phyloP scores from a whole-genome alignment of 2,888 invertebrate genomes.

The Notocelia uddmanniana region DNA sequence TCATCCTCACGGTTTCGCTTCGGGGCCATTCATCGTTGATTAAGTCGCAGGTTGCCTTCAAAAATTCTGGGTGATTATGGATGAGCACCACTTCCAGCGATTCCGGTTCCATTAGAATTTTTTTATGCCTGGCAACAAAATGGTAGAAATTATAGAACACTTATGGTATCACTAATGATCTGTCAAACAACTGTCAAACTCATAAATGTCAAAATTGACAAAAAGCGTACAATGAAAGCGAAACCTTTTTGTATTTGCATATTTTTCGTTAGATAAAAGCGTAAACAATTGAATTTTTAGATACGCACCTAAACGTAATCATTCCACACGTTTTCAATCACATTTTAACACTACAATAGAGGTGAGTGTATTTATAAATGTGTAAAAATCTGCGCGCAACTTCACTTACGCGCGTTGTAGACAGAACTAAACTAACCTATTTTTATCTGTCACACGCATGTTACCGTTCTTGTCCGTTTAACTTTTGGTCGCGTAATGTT shows the following conservation, averaged over 20 bases:
- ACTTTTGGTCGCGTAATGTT: slow-evolving; percentile 51
- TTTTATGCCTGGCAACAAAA: slow-evolving; percentile 44
- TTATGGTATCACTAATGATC: slow-evolving; percentile 37
- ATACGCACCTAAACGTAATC: slow-evolving; percentile 50
- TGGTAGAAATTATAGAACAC: slow-evolving; percentile 46
- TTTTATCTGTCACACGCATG: slow-evolving; percentile 68
- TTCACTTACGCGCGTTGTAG: slow-evolving; percentile 48
- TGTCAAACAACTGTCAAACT: slow-evolving; percentile 31
- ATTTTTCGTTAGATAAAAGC: slow-evolving; percentile 40
- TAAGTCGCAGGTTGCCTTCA: slow-evolving; percentile 89
- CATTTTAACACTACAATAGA: slow-evolving; percentile 28
- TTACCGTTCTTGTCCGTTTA: slow-evolving; percentile 49
- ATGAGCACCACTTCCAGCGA: slow-evolving; percentile 87
- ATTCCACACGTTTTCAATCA: slow-evolving; percentile 45
- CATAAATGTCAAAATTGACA: slow-evolving; percentile 39
- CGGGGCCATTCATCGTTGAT: slow-evolving; percentile 96
- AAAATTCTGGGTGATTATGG: slow-evolving; percentile 90
- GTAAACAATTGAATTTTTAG: slow-evolving; percentile 32
- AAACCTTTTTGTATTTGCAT: slow-evolving; percentile 44
- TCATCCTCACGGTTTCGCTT: slow-evolving; percentile 91
- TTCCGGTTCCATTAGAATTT: slow-evolving; percentile 66
- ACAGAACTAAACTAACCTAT: slow-evolving; percentile 75
- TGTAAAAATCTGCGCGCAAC: slow-evolving; percentile 49
- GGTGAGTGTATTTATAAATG: slow-evolving; percentile 54
- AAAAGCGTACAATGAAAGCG: slow-evolving; percentile 45